Conservation (phyloP, 2,113 vertebrate genomes). For the Romanogobio albipinnatus region DNA sequence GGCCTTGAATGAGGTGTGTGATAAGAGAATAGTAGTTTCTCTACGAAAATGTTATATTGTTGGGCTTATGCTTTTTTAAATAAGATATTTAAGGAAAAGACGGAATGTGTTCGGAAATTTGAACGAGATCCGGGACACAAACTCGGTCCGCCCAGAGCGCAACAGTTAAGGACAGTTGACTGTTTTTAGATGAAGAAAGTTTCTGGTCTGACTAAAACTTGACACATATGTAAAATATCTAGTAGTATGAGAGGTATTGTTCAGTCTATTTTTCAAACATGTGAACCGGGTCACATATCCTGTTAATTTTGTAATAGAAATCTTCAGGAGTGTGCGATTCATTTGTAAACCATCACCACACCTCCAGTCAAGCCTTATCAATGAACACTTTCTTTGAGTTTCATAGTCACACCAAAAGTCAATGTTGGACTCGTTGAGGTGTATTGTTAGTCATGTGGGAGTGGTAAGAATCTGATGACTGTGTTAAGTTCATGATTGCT, state of each 20-base stretch:
- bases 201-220: not conserved
- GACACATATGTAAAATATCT: not conserved
- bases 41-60: no score
- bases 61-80: not conserved
- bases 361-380: not conserved
- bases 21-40: not conserved
- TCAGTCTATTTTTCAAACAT: not conserved
- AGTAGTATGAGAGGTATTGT: not conserved
- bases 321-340: not conserved
- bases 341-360: not conserved
- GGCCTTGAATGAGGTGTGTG: not conserved
- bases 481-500: slow-evolving; percentile 2
- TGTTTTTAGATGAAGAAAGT: not conserved
- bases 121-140: not conserved
- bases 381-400: not conserved
- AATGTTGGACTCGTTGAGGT: not conserved
- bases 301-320: slow-evolving; percentile 20
- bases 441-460: slow-evolving; percentile 24
- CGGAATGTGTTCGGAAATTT: not conserved
- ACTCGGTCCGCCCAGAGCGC: not conserved
- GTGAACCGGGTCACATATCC: not conserved
- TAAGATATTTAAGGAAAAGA: no score
- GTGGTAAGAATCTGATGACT: slow-evolving; percentile 15
- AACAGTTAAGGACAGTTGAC: no score
- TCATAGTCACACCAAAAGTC: not conserved